Evolutionary conservation across 2,888 invertebrate species (phyloP).

Genomic region (Nemapogon koenigi): DNA sequence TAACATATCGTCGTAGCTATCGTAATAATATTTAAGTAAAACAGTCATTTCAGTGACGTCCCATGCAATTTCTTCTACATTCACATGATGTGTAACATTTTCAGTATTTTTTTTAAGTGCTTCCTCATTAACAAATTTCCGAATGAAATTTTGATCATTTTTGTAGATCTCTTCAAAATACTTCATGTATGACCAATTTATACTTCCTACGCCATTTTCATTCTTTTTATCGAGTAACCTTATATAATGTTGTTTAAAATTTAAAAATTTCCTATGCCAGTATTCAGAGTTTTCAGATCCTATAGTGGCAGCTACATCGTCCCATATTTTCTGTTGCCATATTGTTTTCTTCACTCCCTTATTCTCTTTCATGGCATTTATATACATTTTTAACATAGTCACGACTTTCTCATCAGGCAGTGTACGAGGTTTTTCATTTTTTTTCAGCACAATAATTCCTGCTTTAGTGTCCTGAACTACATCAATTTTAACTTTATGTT

Average conservation of each 20-base stretch:
- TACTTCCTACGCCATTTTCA: constrained; percentile 23
- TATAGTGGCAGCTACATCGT: constrained; percentile 38
- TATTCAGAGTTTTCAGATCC: constrained; percentile 43
- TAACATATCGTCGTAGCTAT: constrained; percentile 46
- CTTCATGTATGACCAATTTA: constrained; percentile 45
- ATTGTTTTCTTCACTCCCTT: constrained; percentile 28
- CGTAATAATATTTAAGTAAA: constrained; percentile 45
- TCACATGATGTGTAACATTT: not conserved
- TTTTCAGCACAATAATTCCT: constrained; percentile 1
- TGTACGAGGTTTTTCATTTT: not conserved
- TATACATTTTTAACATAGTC: constrained; percentile 36
- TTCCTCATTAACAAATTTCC: constrained; percentile 29
- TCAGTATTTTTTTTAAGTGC: constrained; percentile 12
- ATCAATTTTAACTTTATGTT: not conserved
- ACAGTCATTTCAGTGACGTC: constrained; percentile 38
- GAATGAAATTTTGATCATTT: constrained; percentile 36
- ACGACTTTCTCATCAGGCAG: constrained; percentile 34
- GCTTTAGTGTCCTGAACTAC: not conserved
- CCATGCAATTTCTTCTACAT: constrained; percentile 24
- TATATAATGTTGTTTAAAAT: constrained; percentile 49
- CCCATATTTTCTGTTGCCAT: constrained; percentile 40
- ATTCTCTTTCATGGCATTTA: constrained; percentile 31
- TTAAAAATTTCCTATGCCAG: constrained; percentile 47
- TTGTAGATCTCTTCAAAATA: constrained; percentile 42
- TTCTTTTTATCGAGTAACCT: constrained; percentile 34